These are phyloP conservation scores for Teleogryllus oceanicus DNA, from an alignment of 2,888 invertebrate species.

Conservation along the genomic window DNA sequence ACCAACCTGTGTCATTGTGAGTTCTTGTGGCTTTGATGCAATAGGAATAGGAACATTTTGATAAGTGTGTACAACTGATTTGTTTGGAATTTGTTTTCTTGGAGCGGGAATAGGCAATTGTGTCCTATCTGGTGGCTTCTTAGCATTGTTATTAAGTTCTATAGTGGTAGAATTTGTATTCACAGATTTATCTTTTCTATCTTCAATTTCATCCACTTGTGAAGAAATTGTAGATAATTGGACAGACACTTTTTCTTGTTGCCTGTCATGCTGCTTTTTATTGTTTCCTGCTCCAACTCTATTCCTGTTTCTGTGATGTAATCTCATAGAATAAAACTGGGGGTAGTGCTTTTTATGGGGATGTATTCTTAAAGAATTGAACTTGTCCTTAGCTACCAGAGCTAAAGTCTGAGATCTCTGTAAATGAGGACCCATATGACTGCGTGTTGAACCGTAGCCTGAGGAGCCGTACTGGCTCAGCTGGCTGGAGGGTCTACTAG, in stretches of 20 bases:
- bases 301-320: conserved; percentile 35
- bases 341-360: conserved; percentile 36
- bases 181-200: background rate
- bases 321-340: conserved; percentile 41
- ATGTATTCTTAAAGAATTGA: conserved; percentile 34
- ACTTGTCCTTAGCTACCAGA: conserved; percentile 30
- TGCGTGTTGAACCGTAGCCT: conserved; percentile 53
- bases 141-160: conserved; percentile 25
- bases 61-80: conserved; percentile 48
- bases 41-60: conserved; percentile 54
- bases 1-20: conserved; percentile 30
- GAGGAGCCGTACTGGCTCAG: conserved; percentile 49
- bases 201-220: background rate
- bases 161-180: background rate
- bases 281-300: background rate
- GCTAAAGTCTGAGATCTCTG: conserved; percentile 28
- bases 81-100: conserved; percentile 38
- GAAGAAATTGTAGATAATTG: background rate
- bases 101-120: conserved; percentile 42
- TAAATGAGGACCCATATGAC: conserved; percentile 37
- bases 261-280: background rate
- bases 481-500: conserved; percentile 46
- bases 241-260: background rate
- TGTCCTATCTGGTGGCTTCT: background rate
- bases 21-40: conserved; percentile 39